Evolutionary conservation across 2,113 vertebrate species (phyloP), one percentile per base, ranked within the genome.

Genomic region (Crotalus tigris): DNA sequence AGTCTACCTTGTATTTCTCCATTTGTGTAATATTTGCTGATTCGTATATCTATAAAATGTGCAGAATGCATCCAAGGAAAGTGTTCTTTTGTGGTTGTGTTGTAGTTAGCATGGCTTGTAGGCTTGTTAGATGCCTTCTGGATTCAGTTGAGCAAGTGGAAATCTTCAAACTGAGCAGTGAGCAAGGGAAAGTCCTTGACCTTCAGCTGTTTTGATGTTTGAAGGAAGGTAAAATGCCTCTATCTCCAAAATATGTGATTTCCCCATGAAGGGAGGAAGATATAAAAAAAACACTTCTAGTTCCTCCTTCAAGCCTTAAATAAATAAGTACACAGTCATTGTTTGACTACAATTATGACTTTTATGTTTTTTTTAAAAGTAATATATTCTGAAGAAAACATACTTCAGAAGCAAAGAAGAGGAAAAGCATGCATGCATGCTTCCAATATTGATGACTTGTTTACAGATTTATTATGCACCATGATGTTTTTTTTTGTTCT

Each of bases 61-160:
- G 69, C 92, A 96, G 55, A 95, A 89, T 24, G 93, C 5, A 58
- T 9, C 3, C 57, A 94, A 81, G 69, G 17, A 81, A 39, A 81
- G n/a, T 19, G 0, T 8, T 81, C 0, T 81, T 81, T 81, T 39
- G 5, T 86, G 49, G 69, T 8, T 93, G 92, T 3, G 29, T 54
- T 49, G 89, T 93, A 29, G 49, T 94, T 95, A 39, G 12, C 94
- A 51, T 33, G 94, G 93, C 49, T 55, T 93, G 12, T 95, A 57
- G 75, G 39, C 12, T 96, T 39, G 90, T 96, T 54, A 87, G 21
- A 46, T 26, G 17, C 49, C 11, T 86, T 86, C 21, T 49, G 44
- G 44, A 49, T 19, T 81, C 69, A 21, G 69, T 0, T 81, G 33
- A 81, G 6, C 6, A 39, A 39, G 69, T 19, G 6, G 15, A 19